Evolutionary conservation across 2,888 invertebrate genomes (phyloP).

Genomic region (Drosophila bunnanda): DNA sequence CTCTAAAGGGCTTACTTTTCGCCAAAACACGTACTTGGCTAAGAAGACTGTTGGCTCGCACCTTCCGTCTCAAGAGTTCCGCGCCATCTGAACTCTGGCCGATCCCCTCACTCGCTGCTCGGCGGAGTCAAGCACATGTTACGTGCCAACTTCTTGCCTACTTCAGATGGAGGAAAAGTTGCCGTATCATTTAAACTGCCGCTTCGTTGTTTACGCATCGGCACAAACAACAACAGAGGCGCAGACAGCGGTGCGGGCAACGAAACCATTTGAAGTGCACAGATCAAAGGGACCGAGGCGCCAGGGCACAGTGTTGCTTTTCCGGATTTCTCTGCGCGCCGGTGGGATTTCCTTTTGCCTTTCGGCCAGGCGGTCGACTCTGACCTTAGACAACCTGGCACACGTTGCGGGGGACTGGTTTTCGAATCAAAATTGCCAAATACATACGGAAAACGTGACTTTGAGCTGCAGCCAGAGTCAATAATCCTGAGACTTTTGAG

Average conservation of each 20-base stretch:
- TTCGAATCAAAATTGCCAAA: constrained; percentile 58
- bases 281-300: constrained; percentile 78
- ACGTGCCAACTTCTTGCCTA: constrained; percentile 64
- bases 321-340: constrained; percentile 32
- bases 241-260: constrained; percentile 36
- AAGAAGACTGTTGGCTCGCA: background rate
- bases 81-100: background rate
- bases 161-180: constrained; percentile 68
- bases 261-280: constrained; percentile 76
- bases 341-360: constrained; percentile 43
- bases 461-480: background rate
- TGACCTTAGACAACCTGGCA: constrained; percentile 75
- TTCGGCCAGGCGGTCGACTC: constrained; percentile 54
- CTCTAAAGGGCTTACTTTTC: background rate
- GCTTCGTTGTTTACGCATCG: constrained; percentile 76
- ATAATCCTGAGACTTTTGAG: constrained; percentile 7
- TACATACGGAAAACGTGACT: constrained; percentile 73
- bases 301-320: constrained; percentile 45
- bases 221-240: constrained; percentile 55
- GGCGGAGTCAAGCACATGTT: constrained; percentile 48
- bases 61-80: constrained; percentile 1
- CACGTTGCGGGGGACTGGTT: constrained; percentile 59
- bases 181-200: constrained; percentile 75
- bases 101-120: background rate
- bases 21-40: background rate